Percentiles rank a stretch among this genome's conserved stretches.
phyloP scores from a whole-genome alignment of 2,888 invertebrate species.

The Ligdia adustata region DNA sequence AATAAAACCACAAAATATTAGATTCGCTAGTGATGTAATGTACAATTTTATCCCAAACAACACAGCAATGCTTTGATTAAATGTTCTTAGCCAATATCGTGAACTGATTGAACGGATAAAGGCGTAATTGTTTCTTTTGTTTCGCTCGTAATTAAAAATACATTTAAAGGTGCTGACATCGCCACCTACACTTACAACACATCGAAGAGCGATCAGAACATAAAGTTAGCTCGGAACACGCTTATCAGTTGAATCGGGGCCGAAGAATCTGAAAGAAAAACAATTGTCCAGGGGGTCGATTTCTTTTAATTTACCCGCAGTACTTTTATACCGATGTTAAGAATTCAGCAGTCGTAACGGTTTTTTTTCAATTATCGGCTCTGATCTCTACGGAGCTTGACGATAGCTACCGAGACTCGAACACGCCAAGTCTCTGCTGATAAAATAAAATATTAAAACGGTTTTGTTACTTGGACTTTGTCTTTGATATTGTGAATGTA shows the following conservation, averaged over 20 bases:
- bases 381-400: constrained; percentile 70
- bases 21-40: too few relatives aligned
- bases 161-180: constrained; percentile 49
- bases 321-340: constrained; percentile 80
- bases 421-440: constrained; percentile 52
- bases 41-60: too few relatives aligned
- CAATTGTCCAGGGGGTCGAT: constrained; percentile 64
- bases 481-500: constrained; percentile 7
- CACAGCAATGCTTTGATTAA: not conserved
- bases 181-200: constrained; percentile 66
- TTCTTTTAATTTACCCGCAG: constrained; percentile 80
- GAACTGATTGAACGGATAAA: constrained; percentile 1
- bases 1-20: too few relatives aligned
- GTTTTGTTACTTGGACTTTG: constrained; percentile 3
- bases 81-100: not conserved
- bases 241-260: constrained; percentile 70
- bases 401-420: constrained; percentile 69
- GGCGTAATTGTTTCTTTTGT: constrained; percentile 1
- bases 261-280: constrained; percentile 68
- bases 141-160: constrained; percentile 58
- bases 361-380: constrained; percentile 75
- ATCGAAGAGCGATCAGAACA: constrained; percentile 60
- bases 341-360: constrained; percentile 73
- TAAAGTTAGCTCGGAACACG: constrained; percentile 73
- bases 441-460: constrained; percentile 39